Base-by-base conservation (phyloP, 2,888 invertebrate genomes). In the Phymatocera aterrima region DNA sequence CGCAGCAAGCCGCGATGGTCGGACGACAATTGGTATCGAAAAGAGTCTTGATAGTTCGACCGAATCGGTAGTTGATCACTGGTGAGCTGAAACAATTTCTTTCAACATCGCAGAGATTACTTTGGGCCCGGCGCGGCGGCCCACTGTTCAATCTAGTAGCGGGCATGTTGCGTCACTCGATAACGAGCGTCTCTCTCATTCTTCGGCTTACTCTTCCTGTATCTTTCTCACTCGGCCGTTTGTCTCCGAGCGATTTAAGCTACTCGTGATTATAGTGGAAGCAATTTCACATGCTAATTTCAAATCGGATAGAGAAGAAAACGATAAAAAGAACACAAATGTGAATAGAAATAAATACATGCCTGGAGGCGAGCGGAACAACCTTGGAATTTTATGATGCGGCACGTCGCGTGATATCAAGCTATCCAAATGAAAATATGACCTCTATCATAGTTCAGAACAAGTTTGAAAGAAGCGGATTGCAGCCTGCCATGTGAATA, bases 281-380 rank as follows among this genome's bases (percentile, higher is more conserved):
- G 75, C 75, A 57, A 75, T 75, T 75, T 75, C 28, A 57, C 60
- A 75, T 75, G 75, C 40, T 75, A 75, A 75, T 75, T 75, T 43
- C 10, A 10, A 60, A 57, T 75, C 18, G 28, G 43, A 60, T 24
- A 8, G 12, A 46, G 3, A 57, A 57, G 57, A 15, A n/a, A 60
- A 60, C 24, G 40, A 8, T 4, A 40, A 8, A 40, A 40, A 40
- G 8, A 40, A 40, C 4, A 40, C 40, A 40, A 40, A 4, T 40
- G 8, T 5, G 8, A 40, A 4, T 40, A 40, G 8, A 37, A 64
- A 48, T 51, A 51, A 72, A 72, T 51, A 72, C 12, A 34, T 12
- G 75, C 75, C 75, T 24, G 21, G 40, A 37, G 54, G 75, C 54
- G 43, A 60, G 60, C 57, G 60, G 75, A 75, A 75, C 75, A 57